Conservation (phyloP, 1,140 invertebrate species). For the Homalodisca vitripennis region DNA sequence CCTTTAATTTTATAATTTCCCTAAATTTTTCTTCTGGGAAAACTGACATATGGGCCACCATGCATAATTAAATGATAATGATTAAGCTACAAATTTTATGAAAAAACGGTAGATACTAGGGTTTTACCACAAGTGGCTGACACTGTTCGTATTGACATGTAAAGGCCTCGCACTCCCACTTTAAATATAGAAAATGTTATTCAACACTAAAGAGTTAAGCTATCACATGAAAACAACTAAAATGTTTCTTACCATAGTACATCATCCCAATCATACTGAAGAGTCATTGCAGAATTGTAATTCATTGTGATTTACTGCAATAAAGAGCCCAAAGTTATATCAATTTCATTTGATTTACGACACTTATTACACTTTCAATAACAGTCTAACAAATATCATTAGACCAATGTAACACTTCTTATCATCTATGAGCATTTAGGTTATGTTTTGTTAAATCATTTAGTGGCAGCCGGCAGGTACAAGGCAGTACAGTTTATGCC, state of each 20-base stretch:
- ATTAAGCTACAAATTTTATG: no score
- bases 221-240: background rate
- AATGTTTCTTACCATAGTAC: slow-evolving; percentile 6
- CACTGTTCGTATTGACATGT: background rate
- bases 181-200: background rate
- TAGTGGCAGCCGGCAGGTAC: no score
- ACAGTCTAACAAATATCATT: background rate
- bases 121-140: background rate
- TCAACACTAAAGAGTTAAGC: background rate
- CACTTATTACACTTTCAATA: background rate
- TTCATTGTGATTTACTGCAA: background rate
- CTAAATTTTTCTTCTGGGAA: no score
- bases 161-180: background rate
- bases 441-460: no score
- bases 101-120: background rate
- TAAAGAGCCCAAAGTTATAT: background rate
- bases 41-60: no score
- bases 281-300: background rate
- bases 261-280: slow-evolving; percentile 31
- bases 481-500: no score
- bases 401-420: background rate
- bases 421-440: background rate
- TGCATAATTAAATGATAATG: no score
- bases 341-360: background rate
- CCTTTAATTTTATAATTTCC: no score